These are phyloP conservation scores for Oceanodroma leucorhoa DNA, from an alignment of 2,797 vertebrate genomes.

Conservation along the genomic window DNA sequence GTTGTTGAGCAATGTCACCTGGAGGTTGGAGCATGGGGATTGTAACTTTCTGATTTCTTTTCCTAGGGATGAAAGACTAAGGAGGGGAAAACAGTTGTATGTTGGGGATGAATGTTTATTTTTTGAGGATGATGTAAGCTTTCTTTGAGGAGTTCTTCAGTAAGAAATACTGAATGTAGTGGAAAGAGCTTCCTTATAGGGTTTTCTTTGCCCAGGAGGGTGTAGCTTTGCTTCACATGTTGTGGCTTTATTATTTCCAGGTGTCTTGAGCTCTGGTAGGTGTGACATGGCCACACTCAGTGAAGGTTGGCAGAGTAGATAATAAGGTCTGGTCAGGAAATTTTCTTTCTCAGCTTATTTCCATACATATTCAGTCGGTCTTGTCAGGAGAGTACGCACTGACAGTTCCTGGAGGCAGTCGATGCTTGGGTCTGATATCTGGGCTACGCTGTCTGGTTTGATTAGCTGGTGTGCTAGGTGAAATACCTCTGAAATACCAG, in stretches of 20 bases:
- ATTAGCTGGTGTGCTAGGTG: constrained; percentile 45
- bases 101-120: background rate
- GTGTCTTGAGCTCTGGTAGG: background rate
- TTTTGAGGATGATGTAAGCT: background rate
- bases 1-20: background rate
- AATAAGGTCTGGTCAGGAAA: constrained; percentile 22
- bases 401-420: constrained; percentile 47
- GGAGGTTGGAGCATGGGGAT: background rate
- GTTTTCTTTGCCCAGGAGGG: background rate
- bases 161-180: background rate
- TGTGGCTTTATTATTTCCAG: constrained; percentile 27
- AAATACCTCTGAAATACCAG: constrained; percentile 38
- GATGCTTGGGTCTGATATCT: constrained; percentile 42
- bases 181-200: background rate
- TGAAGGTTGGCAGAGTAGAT: background rate
- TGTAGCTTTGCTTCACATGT: background rate
- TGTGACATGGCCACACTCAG: background rate
- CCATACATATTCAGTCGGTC: background rate
- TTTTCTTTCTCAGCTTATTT: constrained; percentile 25
- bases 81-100: background rate
- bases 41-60: background rate
- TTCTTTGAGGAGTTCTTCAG: background rate
- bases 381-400: background rate
- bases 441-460: constrained; percentile 30
- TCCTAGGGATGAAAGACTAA: background rate